A percentile compares a stretch with the other conserved stretches of the same genome.
Evolutionary conservation across 2,797 vertebrate species (phyloP).

Genomic region (Pantherophis vulpinus): DNA sequence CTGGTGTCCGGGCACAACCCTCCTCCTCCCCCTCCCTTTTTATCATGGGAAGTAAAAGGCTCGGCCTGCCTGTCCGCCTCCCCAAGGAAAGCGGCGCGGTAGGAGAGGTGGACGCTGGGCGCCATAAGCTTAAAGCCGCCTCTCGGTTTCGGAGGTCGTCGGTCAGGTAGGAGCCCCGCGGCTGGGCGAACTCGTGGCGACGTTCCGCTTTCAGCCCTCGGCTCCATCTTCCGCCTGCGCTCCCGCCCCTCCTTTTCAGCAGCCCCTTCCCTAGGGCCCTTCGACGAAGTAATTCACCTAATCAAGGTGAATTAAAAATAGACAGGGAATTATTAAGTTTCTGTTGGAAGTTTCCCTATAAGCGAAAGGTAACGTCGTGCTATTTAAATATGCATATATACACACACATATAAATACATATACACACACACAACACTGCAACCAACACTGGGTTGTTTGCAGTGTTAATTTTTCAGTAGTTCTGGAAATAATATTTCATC

Average conservation of each 20-base stretch:
- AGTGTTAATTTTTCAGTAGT: neutral
- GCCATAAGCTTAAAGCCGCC: neutral
- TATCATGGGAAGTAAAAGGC: neutral
- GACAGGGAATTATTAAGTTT: neutral
- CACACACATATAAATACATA: no score
- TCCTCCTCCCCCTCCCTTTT: neutral
- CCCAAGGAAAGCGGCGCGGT: neutral
- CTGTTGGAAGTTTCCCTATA: neutral
- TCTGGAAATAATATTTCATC: neutral
- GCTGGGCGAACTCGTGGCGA: neutral
- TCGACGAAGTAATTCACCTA: no score
- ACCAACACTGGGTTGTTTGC: neutral
- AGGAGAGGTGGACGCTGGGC: neutral
- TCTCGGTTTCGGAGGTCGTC: neutral
- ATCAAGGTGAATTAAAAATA: neutral
- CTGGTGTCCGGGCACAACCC: no score
- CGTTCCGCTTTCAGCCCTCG: neutral
- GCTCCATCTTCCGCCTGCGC: neutral
- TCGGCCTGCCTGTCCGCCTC: neutral
- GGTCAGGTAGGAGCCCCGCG: neutral
- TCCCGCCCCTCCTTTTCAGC: neutral
- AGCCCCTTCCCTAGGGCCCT: no score
- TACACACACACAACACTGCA: no score
- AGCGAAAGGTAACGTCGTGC: neutral
- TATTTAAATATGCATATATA: neutral